Conservation (phyloP, 2,113 vertebrate genomes). For the Heterocephalus glaber region DNA sequence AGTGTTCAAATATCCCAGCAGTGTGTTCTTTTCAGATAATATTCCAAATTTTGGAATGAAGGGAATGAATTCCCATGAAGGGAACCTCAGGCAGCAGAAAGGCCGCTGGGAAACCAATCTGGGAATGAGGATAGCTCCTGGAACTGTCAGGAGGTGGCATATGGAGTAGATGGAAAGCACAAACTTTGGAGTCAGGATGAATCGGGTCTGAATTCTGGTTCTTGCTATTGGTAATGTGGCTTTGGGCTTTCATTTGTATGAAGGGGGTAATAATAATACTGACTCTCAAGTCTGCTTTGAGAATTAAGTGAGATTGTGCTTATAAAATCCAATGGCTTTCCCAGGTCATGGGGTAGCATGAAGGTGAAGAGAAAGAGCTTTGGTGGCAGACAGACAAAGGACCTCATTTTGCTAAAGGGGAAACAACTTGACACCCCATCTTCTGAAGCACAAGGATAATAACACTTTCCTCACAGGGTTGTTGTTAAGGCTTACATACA, state of each 20-base stretch:
- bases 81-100: background rate
- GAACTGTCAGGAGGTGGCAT: background rate
- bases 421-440: background rate
- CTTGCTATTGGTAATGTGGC: background rate
- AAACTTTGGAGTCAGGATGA: background rate
- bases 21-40: background rate
- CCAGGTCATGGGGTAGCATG: background rate
- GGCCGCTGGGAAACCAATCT: background rate
- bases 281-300: background rate
- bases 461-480: background rate
- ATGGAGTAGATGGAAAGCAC: background rate
- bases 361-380: background rate
- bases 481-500: background rate
- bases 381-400: background rate
- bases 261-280: background rate
- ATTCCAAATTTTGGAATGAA: background rate
- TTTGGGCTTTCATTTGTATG: background rate
- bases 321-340: background rate
- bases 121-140: background rate
- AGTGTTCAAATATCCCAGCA: background rate
- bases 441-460: background rate
- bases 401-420: background rate
- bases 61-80: background rate
- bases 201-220: background rate
- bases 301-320: background rate